These are phyloP conservation scores for Callitettix versicolor DNA, from an alignment of 1,140 invertebrate species.

Conservation along the genomic window DNA sequence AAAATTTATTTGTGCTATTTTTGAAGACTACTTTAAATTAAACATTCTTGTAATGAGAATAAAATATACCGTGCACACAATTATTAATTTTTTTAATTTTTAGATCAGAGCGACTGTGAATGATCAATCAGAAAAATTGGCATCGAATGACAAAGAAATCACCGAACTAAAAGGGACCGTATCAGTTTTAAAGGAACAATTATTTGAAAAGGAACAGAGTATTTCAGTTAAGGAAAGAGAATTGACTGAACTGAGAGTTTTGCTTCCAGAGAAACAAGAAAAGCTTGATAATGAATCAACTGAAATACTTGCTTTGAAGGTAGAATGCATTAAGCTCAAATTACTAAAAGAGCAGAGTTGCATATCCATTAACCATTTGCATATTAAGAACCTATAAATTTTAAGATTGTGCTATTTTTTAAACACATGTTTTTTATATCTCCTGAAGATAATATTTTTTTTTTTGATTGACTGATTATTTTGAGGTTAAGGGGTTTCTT, in stretches of 20 bases:
- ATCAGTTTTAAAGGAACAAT: constrained; percentile 23
- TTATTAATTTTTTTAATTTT: too few species aligned
- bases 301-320: constrained; percentile 18
- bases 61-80: too few species aligned
- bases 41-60: background rate
- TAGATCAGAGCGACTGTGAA: constrained; percentile 3
- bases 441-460: too few species aligned
- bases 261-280: background rate
- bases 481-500: too few species aligned
- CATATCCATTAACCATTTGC: too few species aligned
- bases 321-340: too few species aligned
- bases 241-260: constrained; percentile 27
- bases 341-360: too few species aligned
- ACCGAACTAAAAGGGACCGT: constrained; percentile 12
- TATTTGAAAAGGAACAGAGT: constrained; percentile 26
- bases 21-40: background rate
- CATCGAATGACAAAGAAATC: constrained; percentile 15
- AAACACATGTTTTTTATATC: too few species aligned
- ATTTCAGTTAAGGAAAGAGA: constrained; percentile 30
- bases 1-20: background rate
- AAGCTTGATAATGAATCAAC: constrained; percentile 9
- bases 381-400: too few species aligned
- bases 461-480: too few species aligned
- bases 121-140: constrained; percentile 15
- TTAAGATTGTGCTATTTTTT: too few species aligned